Evolutionary conservation across 2,113 vertebrate species (phyloP).

Genomic region (Sylvia atricapilla): DNA sequence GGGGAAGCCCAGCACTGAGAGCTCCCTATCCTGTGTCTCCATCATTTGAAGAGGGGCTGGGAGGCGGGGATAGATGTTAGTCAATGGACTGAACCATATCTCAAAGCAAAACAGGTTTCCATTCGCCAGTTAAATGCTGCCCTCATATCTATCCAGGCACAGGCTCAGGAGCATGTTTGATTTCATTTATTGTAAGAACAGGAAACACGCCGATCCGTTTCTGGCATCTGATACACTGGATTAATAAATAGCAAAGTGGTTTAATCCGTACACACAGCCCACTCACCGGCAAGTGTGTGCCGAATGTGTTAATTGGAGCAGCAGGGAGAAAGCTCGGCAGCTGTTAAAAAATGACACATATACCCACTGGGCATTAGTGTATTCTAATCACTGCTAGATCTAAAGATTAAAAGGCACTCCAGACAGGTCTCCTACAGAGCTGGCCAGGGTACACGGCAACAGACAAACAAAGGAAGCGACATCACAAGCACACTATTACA

Average conservation of each 20-base stretch:
- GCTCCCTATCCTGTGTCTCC: constrained; percentile 68
- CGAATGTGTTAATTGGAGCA: constrained; percentile 77
- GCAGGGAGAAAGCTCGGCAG: constrained; percentile 75
- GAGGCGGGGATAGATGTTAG: constrained; percentile 69
- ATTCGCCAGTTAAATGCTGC: not conserved
- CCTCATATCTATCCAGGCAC: not conserved
- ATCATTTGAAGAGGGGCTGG: constrained; percentile 68
- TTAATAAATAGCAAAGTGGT: constrained; percentile 73
- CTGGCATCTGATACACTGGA: not conserved
- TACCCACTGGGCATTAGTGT: constrained; percentile 75
- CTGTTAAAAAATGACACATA: constrained; percentile 78
- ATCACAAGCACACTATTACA: not conserved
- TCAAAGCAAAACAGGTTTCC: constrained; percentile 30
- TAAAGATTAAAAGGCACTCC: constrained; percentile 69
- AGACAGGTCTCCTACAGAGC: constrained; percentile 52
- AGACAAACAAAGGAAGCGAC: constrained; percentile 55
- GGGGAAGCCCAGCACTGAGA: constrained; percentile 66
- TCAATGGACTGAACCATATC: constrained; percentile 78
- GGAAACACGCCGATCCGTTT: not conserved
- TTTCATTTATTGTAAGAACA: not conserved
- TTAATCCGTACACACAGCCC: constrained; percentile 71
- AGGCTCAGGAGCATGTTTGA: not conserved
- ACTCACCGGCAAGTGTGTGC: constrained; percentile 67
- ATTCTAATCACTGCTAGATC: constrained; percentile 73
- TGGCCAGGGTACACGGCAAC: not conserved